Base-by-base conservation (phyloP, 2,797 vertebrate species). In the Clarias fuscus region DNA sequence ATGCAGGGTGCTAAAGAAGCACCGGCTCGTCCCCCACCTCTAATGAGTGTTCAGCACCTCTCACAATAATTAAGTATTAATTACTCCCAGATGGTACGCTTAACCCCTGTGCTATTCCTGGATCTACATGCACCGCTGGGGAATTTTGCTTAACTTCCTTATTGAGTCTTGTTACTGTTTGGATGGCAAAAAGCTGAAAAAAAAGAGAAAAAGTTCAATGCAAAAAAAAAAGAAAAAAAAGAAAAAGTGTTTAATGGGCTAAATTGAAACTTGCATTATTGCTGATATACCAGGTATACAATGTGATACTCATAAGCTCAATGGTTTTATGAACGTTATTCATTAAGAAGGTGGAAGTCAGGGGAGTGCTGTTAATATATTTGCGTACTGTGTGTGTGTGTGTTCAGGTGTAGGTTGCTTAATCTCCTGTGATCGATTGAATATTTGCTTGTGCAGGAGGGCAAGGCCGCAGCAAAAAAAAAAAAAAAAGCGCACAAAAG, bases 31-130 rank as follows among this genome's bases (percentile, higher is more conserved):
- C 86, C 84, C 37, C 67, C 86, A 67, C 40, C 83, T 88, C 85
- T 90, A 90, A 93, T 94, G 89, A 92, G 95, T 94, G 94, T 94
- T 95, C 90, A 94, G 91, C 87, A 92, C 89, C 89, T 92, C 91
- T 91, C 91, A 91, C 91, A 92, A 90, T 95, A 93, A 95, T 95
- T 94, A 95, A 94, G 92, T 92, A 96, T 94, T 95, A 92, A 96
- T 93, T 91, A 92, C 91, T 93, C 92, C 92, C 95, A 95, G 94
- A 94, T 94, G 94, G 93, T 90, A 93, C 90, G 91, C 90, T 91
- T 94, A 93, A 94, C 94, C 94, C 92, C 88, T 81, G 13, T 61
- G 87, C 88, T 93, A 91, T 91, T 91, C 92, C 90, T 91, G 87
- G 82, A 79, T 87, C 83, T 88, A 84, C 48, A 70, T 80, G 83